Evolutionary conservation across 2,797 vertebrate genomes (phyloP), one percentile per base, ranked within the genome.

Genomic region (Hylomyscus alleni): DNA sequence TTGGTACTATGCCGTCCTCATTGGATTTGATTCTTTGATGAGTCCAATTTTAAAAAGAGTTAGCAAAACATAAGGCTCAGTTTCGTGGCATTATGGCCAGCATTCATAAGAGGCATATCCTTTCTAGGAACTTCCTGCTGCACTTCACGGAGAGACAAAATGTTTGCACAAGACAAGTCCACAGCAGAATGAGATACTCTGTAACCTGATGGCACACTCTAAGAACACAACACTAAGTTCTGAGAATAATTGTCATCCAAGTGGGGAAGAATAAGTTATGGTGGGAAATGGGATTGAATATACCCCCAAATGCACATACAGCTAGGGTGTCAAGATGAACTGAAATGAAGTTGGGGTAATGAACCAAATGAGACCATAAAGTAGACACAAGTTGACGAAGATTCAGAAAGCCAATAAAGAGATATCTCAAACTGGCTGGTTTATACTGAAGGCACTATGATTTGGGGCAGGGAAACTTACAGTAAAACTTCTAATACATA

Each of bases 401-500:
- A 52, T 34, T 62, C 37, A 52, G 26, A 50, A 88, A 84, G 69
- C 19, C 2, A 15, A 56, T 52, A 47, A 6, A 90, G 77, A 62
- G 60, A 67, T 9, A 76, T 4, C 75, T 12, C 19, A 89, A 76
- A 60, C 14, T 2, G 60, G 6, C 19, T 81, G 19, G 47, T 88
- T 94, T 34, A 62, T 44, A 44, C 20, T 76, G n/a, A 81, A 85
- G 40, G 6, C 8, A 22, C 88, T 90, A 40, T 82, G 44, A 86
- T 60, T 91, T 14, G 20, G 24, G n/a, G 31, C 11, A 89, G 26
- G 67, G 22, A 58, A 89, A n/a, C 65, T 91, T 86, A 67, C 6
- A 67, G 50, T 40, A 44, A 94, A 96, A 78, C 34, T 88, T 90
- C 34, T 78, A 31, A 20, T 76, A n/a, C 81, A 24, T 44, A 77